A percentile compares a stretch with the other conserved stretches of the same genome.
Evolutionary conservation across 2,888 invertebrate species (phyloP).

Genomic region (Dryobota labecula): DNA sequence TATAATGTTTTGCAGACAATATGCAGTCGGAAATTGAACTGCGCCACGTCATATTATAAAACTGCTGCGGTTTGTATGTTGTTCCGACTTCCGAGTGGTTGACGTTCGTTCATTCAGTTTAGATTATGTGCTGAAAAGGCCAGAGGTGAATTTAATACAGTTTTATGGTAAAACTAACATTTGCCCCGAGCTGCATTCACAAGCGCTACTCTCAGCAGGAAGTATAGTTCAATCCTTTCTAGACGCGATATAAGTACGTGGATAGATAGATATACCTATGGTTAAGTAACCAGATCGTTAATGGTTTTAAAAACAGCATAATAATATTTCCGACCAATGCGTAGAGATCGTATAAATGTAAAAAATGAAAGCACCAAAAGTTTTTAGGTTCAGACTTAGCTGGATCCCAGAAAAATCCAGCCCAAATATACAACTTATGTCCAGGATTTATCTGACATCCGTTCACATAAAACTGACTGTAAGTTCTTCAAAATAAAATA

Average conservation of each 20-base stretch:
- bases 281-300: neutral
- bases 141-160: conserved; percentile 31
- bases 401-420: neutral
- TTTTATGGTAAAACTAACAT: conserved; percentile 41
- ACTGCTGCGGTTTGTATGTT: conserved; percentile 13
- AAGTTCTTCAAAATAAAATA: conserved; percentile 37
- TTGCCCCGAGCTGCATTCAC: conserved; percentile 30
- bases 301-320: neutral
- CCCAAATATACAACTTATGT: conserved; percentile 13
- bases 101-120: conserved; percentile 31
- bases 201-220: neutral
- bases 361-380: conserved; percentile 1
- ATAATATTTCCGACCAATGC: neutral
- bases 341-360: conserved; percentile 10
- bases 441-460: conserved; percentile 30
- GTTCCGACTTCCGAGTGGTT: conserved; percentile 11
- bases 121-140: conserved; percentile 36
- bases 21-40: conserved; percentile 42
- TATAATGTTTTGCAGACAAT: conserved; percentile 20
- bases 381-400: conserved; percentile 1
- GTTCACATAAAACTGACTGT: conserved; percentile 27
- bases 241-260: neutral
- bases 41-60: conserved; percentile 41
- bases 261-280: neutral
- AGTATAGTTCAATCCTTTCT: conserved; percentile 27